Evolutionary conservation across 2,888 invertebrate genomes (phyloP).

Genomic region (Opisthograptis luteolata): DNA sequence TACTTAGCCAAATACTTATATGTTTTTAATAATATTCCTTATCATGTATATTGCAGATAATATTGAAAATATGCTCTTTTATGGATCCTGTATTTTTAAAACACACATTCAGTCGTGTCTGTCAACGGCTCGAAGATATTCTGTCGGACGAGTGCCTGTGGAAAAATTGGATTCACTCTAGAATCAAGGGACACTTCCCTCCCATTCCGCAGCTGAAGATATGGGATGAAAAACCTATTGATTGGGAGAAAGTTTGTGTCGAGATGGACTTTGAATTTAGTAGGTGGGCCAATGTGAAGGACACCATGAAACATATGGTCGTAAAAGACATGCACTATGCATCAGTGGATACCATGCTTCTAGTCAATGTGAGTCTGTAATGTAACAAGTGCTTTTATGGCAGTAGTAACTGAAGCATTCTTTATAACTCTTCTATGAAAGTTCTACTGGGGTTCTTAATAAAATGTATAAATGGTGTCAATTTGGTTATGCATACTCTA

Average conservation of each 20-base stretch:
- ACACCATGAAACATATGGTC: constrained; percentile 74
- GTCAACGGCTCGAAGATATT: constrained; percentile 82
- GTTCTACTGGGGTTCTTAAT: too few relatives aligned
- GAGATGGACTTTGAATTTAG: constrained; percentile 84
- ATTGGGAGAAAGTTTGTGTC: constrained; percentile 85
- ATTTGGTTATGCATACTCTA: too few relatives aligned
- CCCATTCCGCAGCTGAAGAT: constrained; percentile 63
- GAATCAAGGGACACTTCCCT: constrained; percentile 68
- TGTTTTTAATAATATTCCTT: too few relatives aligned
- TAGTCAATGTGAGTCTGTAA: constrained; percentile 78
- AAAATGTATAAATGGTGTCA: too few relatives aligned
- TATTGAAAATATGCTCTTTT: constrained; percentile 85
- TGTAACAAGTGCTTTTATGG: neutral
- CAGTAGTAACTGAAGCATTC: too few relatives aligned
- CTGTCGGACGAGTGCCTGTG: constrained; percentile 83
- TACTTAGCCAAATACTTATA: too few relatives aligned
- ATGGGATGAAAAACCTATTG: constrained; percentile 68
- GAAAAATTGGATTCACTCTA: constrained; percentile 79
- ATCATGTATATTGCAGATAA: constrained; percentile 79
- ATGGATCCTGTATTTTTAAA: constrained; percentile 83
- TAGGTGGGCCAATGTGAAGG: constrained; percentile 79
- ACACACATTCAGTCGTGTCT: constrained; percentile 79
- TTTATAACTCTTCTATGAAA: too few relatives aligned
- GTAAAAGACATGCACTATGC: constrained; percentile 83
- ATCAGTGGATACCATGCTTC: constrained; percentile 83